Base-by-base conservation (phyloP, 2,113 vertebrate genomes). In the Morone chrysops region DNA sequence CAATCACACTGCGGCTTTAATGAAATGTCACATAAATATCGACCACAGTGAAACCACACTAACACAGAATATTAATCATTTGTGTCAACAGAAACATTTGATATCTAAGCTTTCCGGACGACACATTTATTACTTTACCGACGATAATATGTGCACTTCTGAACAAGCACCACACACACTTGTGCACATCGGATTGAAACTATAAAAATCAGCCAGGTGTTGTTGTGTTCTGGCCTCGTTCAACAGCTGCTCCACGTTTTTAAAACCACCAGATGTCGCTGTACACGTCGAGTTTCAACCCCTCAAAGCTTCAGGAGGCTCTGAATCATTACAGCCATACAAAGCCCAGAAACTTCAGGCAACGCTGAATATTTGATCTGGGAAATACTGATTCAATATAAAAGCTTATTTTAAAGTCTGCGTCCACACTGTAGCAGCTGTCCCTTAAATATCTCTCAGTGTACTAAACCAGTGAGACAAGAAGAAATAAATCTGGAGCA, bases 181-280 rank as follows among this genome's bases (percentile, higher is more conserved):
- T 31, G 31, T 31, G 31, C 31, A 31, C 31, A 50, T 13, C 3
- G 11, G 40, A 13, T 2, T 43, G 2, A 45, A 45, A 66, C 41
- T 25, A 8, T 66, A 66, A 1, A 66, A 65, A 25, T 45, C 62
- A 45, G 41, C 2, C 0, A 48, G 14, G 8, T 1, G 51, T 70
- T 66, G 2, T 0, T 9, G 20, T 6, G 45, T 7, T 41, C 40
- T 8, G 68, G 18, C 17, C 31, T 9, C 14, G 2, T 43, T 36
- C 7, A 31, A 12, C 12, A 9, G 25, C 61, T 54, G 79, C 57
- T 51, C 5, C 57, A 57, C 50, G 31, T 4, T 63, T 41, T 54
- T 61, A 2, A 53, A 60, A 54, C 62, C 87, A 80, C 56, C 70
- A 77, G 72, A 74, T 80, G 76, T 77, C 83, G 12, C 71, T 88